Base-by-base conservation (phyloP, 2,888 invertebrate genomes). In the Apantesis nais region DNA sequence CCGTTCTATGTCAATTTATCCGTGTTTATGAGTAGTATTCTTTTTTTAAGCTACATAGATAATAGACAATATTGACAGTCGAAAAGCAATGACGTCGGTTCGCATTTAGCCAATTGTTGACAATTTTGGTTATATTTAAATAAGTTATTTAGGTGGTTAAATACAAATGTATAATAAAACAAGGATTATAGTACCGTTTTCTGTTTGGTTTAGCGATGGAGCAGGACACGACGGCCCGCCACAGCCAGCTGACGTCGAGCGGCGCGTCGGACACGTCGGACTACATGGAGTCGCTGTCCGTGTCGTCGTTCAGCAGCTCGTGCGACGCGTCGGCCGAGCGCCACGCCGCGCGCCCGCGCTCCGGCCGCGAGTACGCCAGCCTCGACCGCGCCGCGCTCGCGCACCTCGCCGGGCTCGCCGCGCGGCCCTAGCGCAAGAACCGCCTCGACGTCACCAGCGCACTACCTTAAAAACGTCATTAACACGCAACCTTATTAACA, bases 261-360 rank as follows among this genome's bases (percentile, higher is more conserved):
- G 97, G 97, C 8, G 97, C 97, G 1, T 97, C 97, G 9, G 97
- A 97, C 86, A 97, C 97, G 87, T 97, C 97, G 0, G 97, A 97
- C 93, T 97, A 97, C 90, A 96, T 97, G 89, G 97, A 97, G 88
- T 97, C 97, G 0, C 92, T 97, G 37, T 97, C 97, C 0, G 94
- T 97, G 31, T 97, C 97, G 3, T 97, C 97, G 0, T 95, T 96
- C 84, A 96, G 96, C 76, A 96, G 96, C 76, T 97, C 97, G 9
- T 96, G 96, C 71, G 97, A 96, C 83, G 96, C 94, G 37, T 93
- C 95, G 29, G 95, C 96, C 66, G 96, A 96, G 79, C 81, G 93
- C 0, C 93, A 92, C 85, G 85, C 86, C 39, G 85, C 94, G 0
- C 81, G 95, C 0, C 95, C 95, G 0, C 86, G 95, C 58, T 95